phyloP scores from a whole-genome alignment of 2,888 invertebrate species.

The Rhagonycha lutea region DNA sequence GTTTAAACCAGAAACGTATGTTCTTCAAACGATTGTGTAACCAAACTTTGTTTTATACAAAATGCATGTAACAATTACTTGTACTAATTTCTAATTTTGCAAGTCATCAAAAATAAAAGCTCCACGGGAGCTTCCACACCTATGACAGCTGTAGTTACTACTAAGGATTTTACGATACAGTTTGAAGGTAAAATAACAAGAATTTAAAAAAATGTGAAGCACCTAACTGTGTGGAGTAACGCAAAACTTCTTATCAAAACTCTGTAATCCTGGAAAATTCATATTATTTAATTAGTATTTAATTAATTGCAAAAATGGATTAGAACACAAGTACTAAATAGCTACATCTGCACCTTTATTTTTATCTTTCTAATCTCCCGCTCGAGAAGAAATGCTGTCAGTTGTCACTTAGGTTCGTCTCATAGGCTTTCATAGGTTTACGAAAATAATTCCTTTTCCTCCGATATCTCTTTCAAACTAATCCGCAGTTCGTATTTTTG shows the following conservation, averaged over 20 bases:
- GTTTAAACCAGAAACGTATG: slow-evolving; percentile 13
- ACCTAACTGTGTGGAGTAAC: not conserved
- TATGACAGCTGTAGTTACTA: slow-evolving; percentile 12
- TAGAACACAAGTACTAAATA: too few species aligned
- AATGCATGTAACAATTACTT: slow-evolving; percentile 18
- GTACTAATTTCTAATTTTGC: slow-evolving; percentile 18
- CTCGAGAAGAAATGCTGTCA: too few species aligned
- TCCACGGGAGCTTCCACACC: slow-evolving; percentile 7
- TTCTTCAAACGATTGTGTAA: slow-evolving; percentile 16
- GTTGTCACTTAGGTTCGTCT: too few species aligned
- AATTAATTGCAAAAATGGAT: too few species aligned
- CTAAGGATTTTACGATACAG: not conserved
- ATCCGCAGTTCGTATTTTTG: too few species aligned
- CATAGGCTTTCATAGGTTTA: too few species aligned
- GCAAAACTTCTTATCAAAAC: not conserved
- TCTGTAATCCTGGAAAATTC: too few species aligned
- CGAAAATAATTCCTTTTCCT: too few species aligned
- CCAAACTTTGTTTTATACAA: slow-evolving; percentile 12
- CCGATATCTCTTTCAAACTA: too few species aligned
- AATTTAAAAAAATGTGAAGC: not conserved
- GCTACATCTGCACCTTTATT: too few species aligned
- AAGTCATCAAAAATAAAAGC: slow-evolving; percentile 32
- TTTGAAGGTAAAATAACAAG: not conserved
- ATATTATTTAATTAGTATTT: too few species aligned
- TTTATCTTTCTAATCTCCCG: too few species aligned